These are phyloP conservation scores for Brevimyrus niger DNA, from an alignment of 2,113 vertebrate genomes.

Conservation along the genomic window DNA sequence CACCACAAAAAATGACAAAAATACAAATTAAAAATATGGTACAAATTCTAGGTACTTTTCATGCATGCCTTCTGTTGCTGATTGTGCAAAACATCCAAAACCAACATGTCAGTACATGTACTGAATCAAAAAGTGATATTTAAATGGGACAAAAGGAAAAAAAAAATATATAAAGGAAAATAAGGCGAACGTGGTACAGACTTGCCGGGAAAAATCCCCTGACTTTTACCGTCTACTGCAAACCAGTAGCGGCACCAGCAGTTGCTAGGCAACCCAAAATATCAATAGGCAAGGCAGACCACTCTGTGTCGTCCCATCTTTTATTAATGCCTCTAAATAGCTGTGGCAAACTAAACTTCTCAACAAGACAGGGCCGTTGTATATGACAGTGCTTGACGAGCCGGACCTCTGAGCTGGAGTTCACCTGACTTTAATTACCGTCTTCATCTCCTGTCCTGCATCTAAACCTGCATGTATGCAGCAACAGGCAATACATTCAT, in stretches of 20 bases:
- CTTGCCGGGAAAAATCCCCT: slow-evolving; percentile 23
- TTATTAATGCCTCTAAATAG: slow-evolving; percentile 25
- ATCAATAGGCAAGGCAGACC: slow-evolving; percentile 49
- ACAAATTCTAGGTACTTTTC: not conserved
- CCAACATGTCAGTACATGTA: slow-evolving; percentile 40
- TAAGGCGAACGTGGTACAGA: not conserved
- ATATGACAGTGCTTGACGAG: not conserved
- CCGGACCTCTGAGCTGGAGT: not conserved
- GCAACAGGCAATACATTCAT: not conserved
- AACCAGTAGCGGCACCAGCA: slow-evolving; percentile 26
- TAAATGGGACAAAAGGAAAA: not conserved
- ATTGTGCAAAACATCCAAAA: slow-evolving; percentile 17
- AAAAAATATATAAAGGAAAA: not conserved
- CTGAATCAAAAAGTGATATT: slow-evolving; percentile 10
- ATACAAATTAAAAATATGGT: not conserved
- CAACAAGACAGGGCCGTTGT: not conserved
- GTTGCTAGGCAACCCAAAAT: slow-evolving; percentile 65
- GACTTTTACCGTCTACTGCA: slow-evolving; percentile 34
- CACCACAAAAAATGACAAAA: not conserved
- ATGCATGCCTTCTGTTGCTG: not conserved
- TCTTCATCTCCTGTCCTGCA: not conserved
- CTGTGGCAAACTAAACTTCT: not conserved
- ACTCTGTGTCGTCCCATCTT: slow-evolving; percentile 8
- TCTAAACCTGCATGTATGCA: not conserved
- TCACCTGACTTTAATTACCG: slow-evolving; percentile 1